Conservation (phyloP, 2,888 invertebrate species). For the Sarcophaga carnaria region DNA sequence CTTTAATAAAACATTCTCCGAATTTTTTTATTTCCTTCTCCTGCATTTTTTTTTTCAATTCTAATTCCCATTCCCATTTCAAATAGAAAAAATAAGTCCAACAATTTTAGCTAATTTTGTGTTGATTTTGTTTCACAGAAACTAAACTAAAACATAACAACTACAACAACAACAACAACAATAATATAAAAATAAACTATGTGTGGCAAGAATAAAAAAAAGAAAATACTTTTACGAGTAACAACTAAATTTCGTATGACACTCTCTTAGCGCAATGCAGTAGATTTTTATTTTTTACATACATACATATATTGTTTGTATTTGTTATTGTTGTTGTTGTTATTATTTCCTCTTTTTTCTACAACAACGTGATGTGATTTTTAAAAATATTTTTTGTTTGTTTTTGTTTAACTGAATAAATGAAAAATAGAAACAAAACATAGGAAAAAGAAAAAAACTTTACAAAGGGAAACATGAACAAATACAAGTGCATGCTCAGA, state of each 20-base stretch:
- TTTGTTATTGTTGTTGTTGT: constrained; percentile 36
- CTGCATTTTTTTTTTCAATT: no score
- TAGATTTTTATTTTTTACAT: constrained; percentile 55
- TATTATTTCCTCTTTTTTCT: background rate
- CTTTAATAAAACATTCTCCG: no score
- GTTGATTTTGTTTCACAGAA: constrained; percentile 25
- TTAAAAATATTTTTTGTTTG: constrained; percentile 34
- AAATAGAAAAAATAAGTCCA: background rate
- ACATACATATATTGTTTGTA: background rate
- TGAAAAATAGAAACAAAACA: constrained; percentile 35
- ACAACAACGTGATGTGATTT: constrained; percentile 65
- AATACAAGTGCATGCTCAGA: constrained; percentile 26
- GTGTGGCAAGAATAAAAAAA: background rate
- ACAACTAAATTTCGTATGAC: constrained; percentile 61
- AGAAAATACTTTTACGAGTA: constrained; percentile 32
- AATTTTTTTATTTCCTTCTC: no score
- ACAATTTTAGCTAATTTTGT: constrained; percentile 26
- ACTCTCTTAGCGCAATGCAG: constrained; percentile 69
- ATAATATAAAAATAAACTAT: background rate
- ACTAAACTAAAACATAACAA: background rate
- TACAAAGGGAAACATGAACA: constrained; percentile 26
- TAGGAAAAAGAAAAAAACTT: constrained; percentile 7
- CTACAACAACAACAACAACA: no score
- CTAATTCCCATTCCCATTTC: no score
- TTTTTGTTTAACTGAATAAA: constrained; percentile 28